Conservation (phyloP, 2,888 invertebrate species). For the Xanthia icteritia region DNA sequence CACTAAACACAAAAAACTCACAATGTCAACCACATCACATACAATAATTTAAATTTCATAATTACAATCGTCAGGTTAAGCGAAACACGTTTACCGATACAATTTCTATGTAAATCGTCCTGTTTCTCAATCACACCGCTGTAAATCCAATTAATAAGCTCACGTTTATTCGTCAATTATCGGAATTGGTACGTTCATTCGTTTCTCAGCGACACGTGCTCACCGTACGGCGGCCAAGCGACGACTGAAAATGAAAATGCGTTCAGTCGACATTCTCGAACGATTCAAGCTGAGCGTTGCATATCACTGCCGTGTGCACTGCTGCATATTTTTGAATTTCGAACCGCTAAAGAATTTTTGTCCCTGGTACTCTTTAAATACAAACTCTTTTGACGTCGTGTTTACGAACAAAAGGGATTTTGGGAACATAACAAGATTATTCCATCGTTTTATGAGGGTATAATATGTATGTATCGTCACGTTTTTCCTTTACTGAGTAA, state of each 20-base stretch:
- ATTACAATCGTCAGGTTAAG: constrained; percentile 52
- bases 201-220: constrained; percentile 42
- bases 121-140: constrained; percentile 63
- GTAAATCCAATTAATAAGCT: constrained; percentile 68
- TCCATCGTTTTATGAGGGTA: constrained; percentile 47
- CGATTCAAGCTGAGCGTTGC: constrained; percentile 56
- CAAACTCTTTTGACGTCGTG: constrained; percentile 37
- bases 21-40: constrained; percentile 58
- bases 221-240: constrained; percentile 47
- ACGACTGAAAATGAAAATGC: constrained; percentile 59
- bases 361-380: constrained; percentile 38
- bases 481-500: constrained; percentile 60
- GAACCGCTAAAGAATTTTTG: constrained; percentile 45
- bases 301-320: constrained; percentile 54
- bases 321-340: constrained; percentile 58
- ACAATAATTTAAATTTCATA: constrained; percentile 50
- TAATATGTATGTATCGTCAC: constrained; percentile 59
- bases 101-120: constrained; percentile 67
- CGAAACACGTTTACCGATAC: constrained; percentile 55
- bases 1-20: constrained; percentile 60
- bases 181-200: constrained; percentile 51
- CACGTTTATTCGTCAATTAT: constrained; percentile 69
- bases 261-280: constrained; percentile 49
- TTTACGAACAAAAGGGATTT: constrained; percentile 41
- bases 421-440: constrained; percentile 59